These are phyloP conservation scores for Stomatorhinus ivindoensis DNA, from an alignment of 2,113 vertebrate species.

Conservation along the genomic window DNA sequence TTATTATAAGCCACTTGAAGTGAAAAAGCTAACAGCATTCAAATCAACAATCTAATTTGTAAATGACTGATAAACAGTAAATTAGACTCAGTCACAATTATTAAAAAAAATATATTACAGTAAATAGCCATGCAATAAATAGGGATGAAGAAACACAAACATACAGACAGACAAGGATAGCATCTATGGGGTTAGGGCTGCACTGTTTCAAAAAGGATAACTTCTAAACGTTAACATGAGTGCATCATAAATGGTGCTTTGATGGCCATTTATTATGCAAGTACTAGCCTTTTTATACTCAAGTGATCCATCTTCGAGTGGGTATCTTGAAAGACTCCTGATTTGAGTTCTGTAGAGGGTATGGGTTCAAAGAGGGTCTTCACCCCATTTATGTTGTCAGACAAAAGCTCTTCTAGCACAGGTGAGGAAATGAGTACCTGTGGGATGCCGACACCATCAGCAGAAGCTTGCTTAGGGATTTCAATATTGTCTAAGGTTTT, in stretches of 20 bases:
- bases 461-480: conserved; percentile 37
- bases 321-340: conserved; percentile 58
- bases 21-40: not conserved
- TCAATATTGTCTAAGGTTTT: conserved; percentile 34
- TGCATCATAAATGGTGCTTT: conserved; percentile 79
- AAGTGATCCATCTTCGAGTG: conserved; percentile 56
- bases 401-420: conserved; percentile 48
- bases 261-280: conserved; percentile 84
- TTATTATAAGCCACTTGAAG: not conserved
- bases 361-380: conserved; percentile 49
- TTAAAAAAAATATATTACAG: not conserved
- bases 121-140: not conserved
- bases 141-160: not conserved
- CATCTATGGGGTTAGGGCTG: not conserved
- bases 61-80: not conserved
- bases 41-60: not conserved
- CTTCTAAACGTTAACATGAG: not conserved
- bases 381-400: conserved; percentile 49
- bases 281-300: conserved; percentile 88
- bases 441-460: conserved; percentile 38
- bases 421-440: conserved; percentile 49
- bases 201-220: not conserved
- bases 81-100: not conserved
- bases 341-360: conserved; percentile 44
- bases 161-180: not conserved